Evolutionary conservation across 2,797 vertebrate genomes (phyloP), one percentile per base, ranked within the genome.

Genomic region (Urocyon cinereoargenteus): DNA sequence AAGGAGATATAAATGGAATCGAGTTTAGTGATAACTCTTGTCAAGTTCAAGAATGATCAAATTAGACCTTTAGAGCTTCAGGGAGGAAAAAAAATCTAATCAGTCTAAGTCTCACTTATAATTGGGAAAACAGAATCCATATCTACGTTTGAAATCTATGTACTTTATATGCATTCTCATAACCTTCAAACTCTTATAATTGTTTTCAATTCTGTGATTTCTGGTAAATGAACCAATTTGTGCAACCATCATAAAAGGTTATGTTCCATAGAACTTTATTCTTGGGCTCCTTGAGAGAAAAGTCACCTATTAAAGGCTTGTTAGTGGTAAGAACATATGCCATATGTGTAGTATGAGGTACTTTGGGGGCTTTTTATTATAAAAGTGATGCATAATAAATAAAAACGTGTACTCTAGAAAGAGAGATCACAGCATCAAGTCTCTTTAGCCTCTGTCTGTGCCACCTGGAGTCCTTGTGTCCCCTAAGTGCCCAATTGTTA

Each of bases 51-150:
- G n/a, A 94, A 81, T 91, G 22, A 78, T 68, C 68, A 72, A 3
- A 36, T 66, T 82, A 64, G 66, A 87, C 40, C 22, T 40, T 79
- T 72, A 73, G 18, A 90, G 11, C 13, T 26, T 68, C 79, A 45
- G 0, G 22, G 12, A 62, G 28, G 14, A 9, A 84, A 45, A 87
- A 75, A 85, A 89, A 49, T 61, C 2, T 55, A 45, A 9, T 57
- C 75, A 64, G 18, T 92, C 13, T 64, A 34, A 91, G 68, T n/a
- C 45, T 77, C 49, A 64, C 53, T 91, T 62, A 53, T 55, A 66
- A 83, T 68, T 92, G 22, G 28, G 36, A 86, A 96, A 94, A 49
- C 57, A 53, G 16, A 77, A 66, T 84, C 49, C 82, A 94, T 79
- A 73, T 13, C 3, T 21, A 83, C 4, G 28, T 93, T 83, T 59